Evolutionary conservation across 2,888 invertebrate species (phyloP).

Genomic region (Myopa tessellatipennis): DNA sequence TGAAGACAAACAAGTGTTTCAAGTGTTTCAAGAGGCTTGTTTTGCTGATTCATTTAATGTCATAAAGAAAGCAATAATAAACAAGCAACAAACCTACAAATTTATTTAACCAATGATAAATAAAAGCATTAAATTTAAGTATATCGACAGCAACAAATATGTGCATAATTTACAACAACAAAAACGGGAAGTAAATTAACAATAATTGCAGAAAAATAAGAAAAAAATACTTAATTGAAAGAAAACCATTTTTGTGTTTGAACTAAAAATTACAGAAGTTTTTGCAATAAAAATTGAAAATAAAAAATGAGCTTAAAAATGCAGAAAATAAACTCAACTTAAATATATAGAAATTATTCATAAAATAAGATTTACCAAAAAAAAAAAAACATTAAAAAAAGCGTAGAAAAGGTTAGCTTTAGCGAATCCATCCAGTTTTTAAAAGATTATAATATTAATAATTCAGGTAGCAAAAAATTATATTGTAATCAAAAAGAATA

Average conservation of each 20-base stretch:
- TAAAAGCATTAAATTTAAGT: too few relatives aligned
- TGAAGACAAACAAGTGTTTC: too few relatives aligned
- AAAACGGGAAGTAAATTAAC: slow-evolving; percentile 4
- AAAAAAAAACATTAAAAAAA: background rate
- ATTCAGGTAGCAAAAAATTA: too few relatives aligned
- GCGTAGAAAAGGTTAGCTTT: background rate
- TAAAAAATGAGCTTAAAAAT: background rate
- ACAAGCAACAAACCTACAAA: background rate
- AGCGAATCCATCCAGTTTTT: background rate
- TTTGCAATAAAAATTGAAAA: background rate
- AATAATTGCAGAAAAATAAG: slow-evolving; percentile 1
- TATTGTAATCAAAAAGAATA: background rate
- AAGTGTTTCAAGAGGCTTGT: too few relatives aligned
- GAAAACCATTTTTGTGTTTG: background rate
- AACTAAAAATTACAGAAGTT: background rate
- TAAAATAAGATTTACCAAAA: background rate
- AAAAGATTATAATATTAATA: background rate
- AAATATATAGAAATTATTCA: background rate
- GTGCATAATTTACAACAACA: background rate
- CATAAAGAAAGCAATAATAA: background rate
- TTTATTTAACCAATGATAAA: too few relatives aligned
- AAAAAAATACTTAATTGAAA: background rate
- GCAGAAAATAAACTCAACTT: background rate
- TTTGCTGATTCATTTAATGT: background rate
- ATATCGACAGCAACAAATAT: background rate